phyloP scores from a whole-genome alignment of 2,888 invertebrate species.

The Notocelia uddmanniana region DNA sequence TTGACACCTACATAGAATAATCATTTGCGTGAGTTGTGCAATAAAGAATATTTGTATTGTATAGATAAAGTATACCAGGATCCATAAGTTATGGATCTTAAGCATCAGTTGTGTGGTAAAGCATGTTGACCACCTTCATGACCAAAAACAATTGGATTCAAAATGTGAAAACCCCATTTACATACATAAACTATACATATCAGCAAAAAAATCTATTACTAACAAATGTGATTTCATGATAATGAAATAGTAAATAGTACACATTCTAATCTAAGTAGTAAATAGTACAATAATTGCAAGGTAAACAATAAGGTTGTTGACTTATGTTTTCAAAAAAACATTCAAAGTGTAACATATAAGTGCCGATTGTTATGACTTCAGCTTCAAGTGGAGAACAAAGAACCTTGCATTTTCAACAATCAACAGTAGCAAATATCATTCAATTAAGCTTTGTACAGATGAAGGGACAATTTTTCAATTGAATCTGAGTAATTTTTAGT shows the following conservation, averaged over 20 bases:
- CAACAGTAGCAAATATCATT: not conserved
- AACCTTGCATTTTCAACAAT: not conserved
- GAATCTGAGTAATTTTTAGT: not conserved
- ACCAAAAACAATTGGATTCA: no score
- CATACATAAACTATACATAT: not conserved
- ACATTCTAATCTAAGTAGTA: no score
- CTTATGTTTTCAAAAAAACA: not conserved
- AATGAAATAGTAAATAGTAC: no score
- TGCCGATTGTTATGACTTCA: slow-evolving; percentile 1
- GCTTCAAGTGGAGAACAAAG: slow-evolving; percentile 32
- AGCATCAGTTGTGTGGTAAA: not conserved
- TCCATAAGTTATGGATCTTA: not conserved
- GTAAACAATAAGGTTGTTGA: not conserved
- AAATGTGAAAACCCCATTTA: no score
- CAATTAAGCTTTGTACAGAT: not conserved
- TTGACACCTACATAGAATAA: no score
- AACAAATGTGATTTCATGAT: no score
- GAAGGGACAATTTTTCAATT: slow-evolving; percentile 1
- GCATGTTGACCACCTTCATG: not conserved
- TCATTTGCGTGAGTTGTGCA: no score
- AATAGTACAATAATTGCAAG: not conserved
- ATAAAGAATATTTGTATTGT: no score
- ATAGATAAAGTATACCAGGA: not conserved
- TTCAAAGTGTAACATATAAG: not conserved
- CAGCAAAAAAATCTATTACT: not conserved